phyloP scores from a whole-genome alignment of 2,113 vertebrate species.

The Ramphastos sulfuratus region DNA sequence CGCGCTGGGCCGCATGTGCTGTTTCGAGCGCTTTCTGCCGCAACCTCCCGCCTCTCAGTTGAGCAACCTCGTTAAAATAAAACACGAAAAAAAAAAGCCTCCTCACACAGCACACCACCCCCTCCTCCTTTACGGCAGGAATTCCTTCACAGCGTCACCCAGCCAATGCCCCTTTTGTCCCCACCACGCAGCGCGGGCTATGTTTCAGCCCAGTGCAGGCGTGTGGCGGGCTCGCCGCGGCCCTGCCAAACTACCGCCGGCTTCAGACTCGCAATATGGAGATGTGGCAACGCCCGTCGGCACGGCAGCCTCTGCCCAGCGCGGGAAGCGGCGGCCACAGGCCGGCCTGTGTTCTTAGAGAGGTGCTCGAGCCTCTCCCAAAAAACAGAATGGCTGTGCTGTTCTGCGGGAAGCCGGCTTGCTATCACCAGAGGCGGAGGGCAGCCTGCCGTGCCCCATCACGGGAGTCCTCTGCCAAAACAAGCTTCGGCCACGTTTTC shows the following conservation, averaged over 20 bases:
- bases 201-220: background rate
- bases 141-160: slow-evolving; percentile 4
- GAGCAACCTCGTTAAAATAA: background rate
- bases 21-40: background rate
- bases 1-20: background rate
- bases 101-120: background rate
- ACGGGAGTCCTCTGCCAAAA: too few relatives aligned
- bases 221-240: background rate
- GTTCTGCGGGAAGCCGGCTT: too few relatives aligned
- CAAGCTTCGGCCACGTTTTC: background rate
- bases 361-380: too few relatives aligned
- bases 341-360: background rate
- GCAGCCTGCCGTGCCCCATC: too few relatives aligned
- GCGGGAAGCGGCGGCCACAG: background rate
- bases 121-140: background rate
- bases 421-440: too few relatives aligned
- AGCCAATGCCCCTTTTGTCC: slow-evolving; percentile 25
- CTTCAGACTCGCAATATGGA: background rate
- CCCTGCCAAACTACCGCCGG: background rate
- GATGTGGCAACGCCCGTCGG: background rate
- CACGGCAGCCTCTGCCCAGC: background rate
- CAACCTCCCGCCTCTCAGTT: background rate
- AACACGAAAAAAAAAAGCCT: background rate
- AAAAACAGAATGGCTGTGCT: too few relatives aligned
- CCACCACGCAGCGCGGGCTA: background rate